Evolutionary conservation across 2,888 invertebrate species (phyloP).

Genomic region (Ditylenchus weischeri): DNA sequence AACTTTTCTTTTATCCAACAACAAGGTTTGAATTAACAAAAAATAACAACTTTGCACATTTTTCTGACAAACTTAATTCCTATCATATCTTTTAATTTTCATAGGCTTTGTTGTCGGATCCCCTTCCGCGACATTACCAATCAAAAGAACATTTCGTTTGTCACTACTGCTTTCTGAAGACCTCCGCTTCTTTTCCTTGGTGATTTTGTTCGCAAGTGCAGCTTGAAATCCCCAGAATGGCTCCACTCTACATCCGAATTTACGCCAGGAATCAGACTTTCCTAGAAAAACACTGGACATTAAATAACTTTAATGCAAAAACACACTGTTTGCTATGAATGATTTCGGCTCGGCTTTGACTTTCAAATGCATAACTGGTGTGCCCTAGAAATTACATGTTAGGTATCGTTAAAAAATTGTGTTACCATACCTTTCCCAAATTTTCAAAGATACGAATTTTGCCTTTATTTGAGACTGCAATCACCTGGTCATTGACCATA

Average conservation of each 20-base stretch:
- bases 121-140: background rate
- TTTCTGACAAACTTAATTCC: background rate
- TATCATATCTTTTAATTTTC: conserved; percentile 3
- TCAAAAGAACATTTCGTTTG: background rate
- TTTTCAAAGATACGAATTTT: conserved; percentile 7
- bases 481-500: background rate
- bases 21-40: no score
- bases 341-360: no score
- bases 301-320: no score
- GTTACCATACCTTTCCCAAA: background rate
- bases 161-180: background rate
- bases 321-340: no score
- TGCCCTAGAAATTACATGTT: no score
- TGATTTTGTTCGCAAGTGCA: background rate
- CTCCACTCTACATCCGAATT: background rate
- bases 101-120: background rate
- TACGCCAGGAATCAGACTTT: conserved; percentile 8
- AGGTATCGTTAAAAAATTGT: background rate
- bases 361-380: no score
- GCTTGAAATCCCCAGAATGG: conserved; percentile 2
- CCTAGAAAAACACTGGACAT: no score
- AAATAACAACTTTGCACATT: no score
- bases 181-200: background rate
- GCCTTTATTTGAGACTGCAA: conserved; percentile 5
- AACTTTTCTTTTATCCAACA: no score